Evolutionary conservation across 2,888 invertebrate genomes (phyloP), one percentile per base, ranked within the genome.

Genomic region (Caenorhabditis wallacei): DNA sequence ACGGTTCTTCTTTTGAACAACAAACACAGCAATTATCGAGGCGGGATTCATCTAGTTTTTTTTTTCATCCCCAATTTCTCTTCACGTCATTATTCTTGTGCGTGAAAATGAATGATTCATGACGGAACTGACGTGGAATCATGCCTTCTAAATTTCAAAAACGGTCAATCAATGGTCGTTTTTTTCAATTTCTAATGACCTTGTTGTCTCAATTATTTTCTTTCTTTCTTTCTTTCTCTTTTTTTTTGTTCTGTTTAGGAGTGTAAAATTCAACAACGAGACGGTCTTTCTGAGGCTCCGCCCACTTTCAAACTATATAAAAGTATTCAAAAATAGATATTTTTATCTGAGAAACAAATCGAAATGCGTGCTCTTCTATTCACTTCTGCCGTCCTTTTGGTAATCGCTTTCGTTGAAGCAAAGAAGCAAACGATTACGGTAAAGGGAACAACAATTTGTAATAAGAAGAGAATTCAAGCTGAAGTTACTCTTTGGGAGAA

Each of bases 381-480:
- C 61, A 18, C 75, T 22, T 76, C 72, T 22, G 59, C 56, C 18
- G 35, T 72, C 26, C 68, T 82, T 8, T 22, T 82, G 57, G 71
- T 59, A 18, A 26, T 71, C 18, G 72, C 69, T n/a, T 54, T 78
- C 40, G 74, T 82, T 16, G 82, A 82, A 24, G 61, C 79, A 5
- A 82, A 74, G 63, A 82, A 82, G 24, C 82, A 82, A 35, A 79
- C 72, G 26, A 74, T 82, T 35, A 82, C 82, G 20, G 82, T 82
- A 10, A 82, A 82, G 69, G 82, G 82, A 64, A 70, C 70, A 5
- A 82, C 82, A 1, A 82, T 82, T 20, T 82, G 82, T 57, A 82
- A 82, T 57, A 82, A 82, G 70, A 82, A 82, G 74, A 54, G 82
- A 74, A 74, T 82, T 37, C 64, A 61, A 35, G 82, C 82, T 0